Evolutionary conservation across 2,797 vertebrate genomes (phyloP).

Genomic region (Anas flavirostris): DNA sequence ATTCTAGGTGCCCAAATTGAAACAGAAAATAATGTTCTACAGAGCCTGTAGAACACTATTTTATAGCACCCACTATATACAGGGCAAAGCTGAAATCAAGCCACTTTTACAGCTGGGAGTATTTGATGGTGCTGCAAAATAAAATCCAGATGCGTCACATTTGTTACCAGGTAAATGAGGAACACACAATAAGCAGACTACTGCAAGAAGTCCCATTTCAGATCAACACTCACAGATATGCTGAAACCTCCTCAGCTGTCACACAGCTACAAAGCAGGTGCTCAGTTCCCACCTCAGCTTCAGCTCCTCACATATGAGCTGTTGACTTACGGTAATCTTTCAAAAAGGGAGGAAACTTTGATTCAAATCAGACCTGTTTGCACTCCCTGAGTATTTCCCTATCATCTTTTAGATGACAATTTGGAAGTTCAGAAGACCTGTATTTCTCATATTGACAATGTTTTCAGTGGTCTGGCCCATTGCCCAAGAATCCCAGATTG

Average conservation of each 20-base stretch:
- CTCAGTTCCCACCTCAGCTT: neutral
- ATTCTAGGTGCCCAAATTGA: neutral
- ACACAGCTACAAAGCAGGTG: neutral
- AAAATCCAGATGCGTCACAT: neutral
- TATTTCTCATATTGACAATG: neutral
- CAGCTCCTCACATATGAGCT: neutral
- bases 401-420: neutral
- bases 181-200: neutral
- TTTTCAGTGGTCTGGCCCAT: neutral
- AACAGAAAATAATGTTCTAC: no score
- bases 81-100: neutral
- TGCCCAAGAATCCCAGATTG: neutral
- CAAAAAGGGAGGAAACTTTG: neutral
- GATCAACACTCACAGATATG: neutral
- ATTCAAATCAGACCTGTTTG: neutral
- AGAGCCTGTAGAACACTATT: neutral
- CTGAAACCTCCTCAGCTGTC: neutral
- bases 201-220: neutral
- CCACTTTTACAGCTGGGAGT: neutral
- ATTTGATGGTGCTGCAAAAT: neutral
- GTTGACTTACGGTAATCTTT: neutral
- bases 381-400: neutral
- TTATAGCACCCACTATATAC: neutral
- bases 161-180: neutral
- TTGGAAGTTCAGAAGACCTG: neutral